Evolutionary conservation across 2,797 vertebrate genomes (phyloP).

Genomic region (Poecilia gillii): DNA sequence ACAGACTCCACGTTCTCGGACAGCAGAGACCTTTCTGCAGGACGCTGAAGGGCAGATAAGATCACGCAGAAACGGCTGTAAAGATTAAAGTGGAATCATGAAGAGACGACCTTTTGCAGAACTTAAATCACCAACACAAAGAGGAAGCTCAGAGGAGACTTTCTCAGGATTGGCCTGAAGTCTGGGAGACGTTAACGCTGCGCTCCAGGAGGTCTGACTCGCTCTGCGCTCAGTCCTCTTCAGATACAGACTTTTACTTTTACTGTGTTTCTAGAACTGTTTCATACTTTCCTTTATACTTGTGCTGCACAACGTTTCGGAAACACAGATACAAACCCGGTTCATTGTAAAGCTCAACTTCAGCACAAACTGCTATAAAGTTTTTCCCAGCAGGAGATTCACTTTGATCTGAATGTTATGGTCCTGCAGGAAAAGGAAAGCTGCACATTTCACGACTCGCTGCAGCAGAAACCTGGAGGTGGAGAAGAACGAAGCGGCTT

Average conservation of each 20-base stretch:
- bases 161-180: neutral
- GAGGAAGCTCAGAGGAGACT: neutral
- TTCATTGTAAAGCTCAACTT: no score
- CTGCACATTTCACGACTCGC: no score
- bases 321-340: neutral
- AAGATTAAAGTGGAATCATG: neutral
- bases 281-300: no score
- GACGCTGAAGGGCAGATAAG: constrained; percentile 13
- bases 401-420: neutral
- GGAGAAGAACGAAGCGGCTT: no score
- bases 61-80: neutral
- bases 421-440: no score
- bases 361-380: no score
- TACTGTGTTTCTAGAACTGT: neutral
- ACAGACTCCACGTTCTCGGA: neutral
- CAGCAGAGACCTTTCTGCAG: neutral
- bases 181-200: neutral
- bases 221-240: no score
- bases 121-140: neutral
- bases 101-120: neutral
- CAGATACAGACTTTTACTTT: neutral
- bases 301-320: no score
- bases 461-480: no score
- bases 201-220: neutral
- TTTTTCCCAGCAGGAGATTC: neutral